These are phyloP conservation scores for Rhodinocichla rosea DNA, from an alignment of 2,113 vertebrate genomes.

Conservation along the genomic window DNA sequence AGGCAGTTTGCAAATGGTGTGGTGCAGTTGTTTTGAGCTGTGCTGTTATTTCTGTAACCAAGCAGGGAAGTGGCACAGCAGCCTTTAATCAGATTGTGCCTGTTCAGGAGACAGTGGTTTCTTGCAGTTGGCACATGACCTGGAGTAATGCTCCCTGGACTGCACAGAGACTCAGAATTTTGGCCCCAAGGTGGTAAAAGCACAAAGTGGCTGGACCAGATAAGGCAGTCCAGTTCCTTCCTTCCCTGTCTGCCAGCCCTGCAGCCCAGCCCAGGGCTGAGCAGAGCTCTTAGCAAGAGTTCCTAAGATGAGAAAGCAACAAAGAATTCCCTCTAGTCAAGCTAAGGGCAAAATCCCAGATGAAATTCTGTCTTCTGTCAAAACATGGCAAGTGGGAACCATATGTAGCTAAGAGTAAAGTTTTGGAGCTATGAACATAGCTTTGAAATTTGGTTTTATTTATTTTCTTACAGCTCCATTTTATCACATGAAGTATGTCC, in stretches of 20 bases:
- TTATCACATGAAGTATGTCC: background rate
- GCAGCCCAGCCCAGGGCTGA: background rate
- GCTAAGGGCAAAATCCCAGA: background rate
- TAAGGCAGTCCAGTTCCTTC: slow-evolving; percentile 32
- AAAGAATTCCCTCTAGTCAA: background rate
- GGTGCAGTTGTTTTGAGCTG: background rate
- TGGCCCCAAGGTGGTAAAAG: background rate
- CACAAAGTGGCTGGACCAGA: slow-evolving; percentile 11
- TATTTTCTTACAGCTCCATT: background rate
- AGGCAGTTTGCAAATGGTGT: background rate
- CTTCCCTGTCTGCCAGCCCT: background rate
- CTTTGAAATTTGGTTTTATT: background rate
- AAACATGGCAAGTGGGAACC: background rate
- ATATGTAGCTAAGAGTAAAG: background rate
- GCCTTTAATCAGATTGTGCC: background rate
- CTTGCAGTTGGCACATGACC: background rate
- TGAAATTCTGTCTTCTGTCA: background rate
- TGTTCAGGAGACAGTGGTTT: background rate
- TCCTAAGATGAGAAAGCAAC: background rate
- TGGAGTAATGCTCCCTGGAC: background rate
- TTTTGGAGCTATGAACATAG: background rate
- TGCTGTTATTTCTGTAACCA: background rate
- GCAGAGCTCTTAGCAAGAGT: background rate
- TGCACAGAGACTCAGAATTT: background rate
- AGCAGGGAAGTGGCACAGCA: background rate